Percentiles rank a stretch among this genome's conserved stretches.
Conservation (phyloP, 2,888 invertebrate genomes). For the Coelinius sp. region DNA sequence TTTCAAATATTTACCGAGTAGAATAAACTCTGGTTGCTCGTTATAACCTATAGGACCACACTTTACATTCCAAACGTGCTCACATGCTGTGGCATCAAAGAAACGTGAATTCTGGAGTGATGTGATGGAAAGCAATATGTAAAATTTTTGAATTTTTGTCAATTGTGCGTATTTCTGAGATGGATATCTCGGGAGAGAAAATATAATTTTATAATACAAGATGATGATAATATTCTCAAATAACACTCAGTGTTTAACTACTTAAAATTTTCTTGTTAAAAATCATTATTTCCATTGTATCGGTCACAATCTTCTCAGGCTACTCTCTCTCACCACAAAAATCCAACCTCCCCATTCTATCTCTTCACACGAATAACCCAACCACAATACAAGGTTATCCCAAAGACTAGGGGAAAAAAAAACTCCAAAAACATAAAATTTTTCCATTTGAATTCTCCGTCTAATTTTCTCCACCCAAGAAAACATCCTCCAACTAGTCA, state of each 20-base stretch:
- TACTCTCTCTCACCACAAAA: background rate
- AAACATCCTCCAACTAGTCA: background rate
- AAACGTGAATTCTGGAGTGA: background rate
- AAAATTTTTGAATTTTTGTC: background rate
- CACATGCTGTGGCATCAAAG: background rate
- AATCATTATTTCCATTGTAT: background rate
- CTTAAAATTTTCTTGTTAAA: background rate
- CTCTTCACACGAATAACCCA: background rate
- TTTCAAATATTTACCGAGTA: conserved; percentile 45
- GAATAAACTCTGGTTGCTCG: conserved; percentile 35
- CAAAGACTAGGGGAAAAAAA: background rate
- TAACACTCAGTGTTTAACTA: background rate
- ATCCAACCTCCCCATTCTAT: background rate
- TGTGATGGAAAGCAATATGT: background rate
- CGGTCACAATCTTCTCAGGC: no score
- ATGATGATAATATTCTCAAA: no score
- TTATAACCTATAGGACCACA: conserved; percentile 36
- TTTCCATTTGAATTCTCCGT: background rate
- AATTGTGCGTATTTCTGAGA: background rate
- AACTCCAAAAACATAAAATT: background rate
- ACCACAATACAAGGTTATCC: background rate
- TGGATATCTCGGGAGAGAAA: background rate
- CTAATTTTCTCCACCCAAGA: background rate
- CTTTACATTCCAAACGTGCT: conserved; percentile 30
- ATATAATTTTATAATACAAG: no score